Evolutionary conservation across 2,888 invertebrate genomes (phyloP).

Genomic region (Xestia rhomboidea): DNA sequence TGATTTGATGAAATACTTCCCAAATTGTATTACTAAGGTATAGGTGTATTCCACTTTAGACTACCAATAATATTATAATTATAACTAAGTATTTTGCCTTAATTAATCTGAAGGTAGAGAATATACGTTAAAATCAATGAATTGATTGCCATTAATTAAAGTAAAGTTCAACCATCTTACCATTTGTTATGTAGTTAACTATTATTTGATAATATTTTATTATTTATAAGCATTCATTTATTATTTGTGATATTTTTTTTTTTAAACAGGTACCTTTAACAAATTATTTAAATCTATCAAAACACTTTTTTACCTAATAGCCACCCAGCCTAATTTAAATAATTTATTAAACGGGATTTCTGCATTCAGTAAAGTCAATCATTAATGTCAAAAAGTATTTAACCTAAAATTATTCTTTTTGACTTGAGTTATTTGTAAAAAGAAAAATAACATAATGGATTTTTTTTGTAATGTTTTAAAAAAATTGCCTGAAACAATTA

Average conservation of each 20-base stretch:
- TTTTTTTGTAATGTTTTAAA: neutral
- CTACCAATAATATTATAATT: neutral
- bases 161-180: conserved; percentile 7
- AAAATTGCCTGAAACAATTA: neutral
- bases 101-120: neutral
- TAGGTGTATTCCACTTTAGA: neutral
- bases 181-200: neutral
- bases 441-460: too few species aligned
- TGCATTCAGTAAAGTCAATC: neutral
- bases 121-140: conserved; percentile 5
- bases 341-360: neutral
- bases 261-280: too few species aligned
- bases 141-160: conserved; percentile 1
- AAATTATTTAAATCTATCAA: too few species aligned
- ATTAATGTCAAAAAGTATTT: neutral
- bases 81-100: neutral
- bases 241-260: too few species aligned
- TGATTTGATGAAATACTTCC: neutral
- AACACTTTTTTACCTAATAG: too few species aligned
- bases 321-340: too few species aligned
- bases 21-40: neutral
- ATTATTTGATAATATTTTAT: too few species aligned
- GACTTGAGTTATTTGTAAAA: neutral
- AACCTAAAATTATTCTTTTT: neutral
- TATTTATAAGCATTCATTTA: too few species aligned